Conservation (phyloP, 1,140 invertebrate species). For the Brachionus sp. region DNA sequence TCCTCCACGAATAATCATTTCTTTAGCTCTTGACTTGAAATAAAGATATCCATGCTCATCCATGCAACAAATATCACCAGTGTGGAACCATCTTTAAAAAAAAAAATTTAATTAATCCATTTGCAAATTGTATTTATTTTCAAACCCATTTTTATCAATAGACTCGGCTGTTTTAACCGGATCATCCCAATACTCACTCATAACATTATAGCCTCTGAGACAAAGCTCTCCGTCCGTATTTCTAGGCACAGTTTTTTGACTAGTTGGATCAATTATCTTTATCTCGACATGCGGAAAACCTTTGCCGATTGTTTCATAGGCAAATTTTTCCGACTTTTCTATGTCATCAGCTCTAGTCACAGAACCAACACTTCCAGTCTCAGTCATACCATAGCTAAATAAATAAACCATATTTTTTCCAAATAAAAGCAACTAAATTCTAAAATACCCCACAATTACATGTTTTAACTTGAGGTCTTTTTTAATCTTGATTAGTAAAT, state of each 20-base stretch:
- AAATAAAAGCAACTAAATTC: not conserved
- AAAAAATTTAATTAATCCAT: too few species aligned
- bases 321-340: not conserved
- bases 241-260: slow-evolving; percentile 67
- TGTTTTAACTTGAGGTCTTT: slow-evolving; percentile 40
- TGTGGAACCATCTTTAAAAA: slow-evolving; percentile 24
- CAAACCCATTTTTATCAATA: slow-evolving; percentile 69
- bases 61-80: slow-evolving; percentile 74
- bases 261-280: slow-evolving; percentile 71
- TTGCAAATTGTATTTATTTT: too few species aligned
- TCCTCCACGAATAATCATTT: slow-evolving; percentile 84
- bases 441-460: slow-evolving; percentile 16
- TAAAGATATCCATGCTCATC: slow-evolving; percentile 71
- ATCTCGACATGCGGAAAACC: slow-evolving; percentile 53
- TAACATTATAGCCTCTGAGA: slow-evolving; percentile 73
- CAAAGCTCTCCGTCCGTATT: slow-evolving; percentile 76
- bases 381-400: slow-evolving; percentile 14
- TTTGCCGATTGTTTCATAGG: slow-evolving; percentile 13
- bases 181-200: slow-evolving; percentile 81
- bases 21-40: slow-evolving; percentile 79
- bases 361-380: not conserved
- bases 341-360: not conserved
- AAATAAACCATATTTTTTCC: not conserved
- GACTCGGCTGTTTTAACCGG: slow-evolving; percentile 73
- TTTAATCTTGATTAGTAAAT: not conserved